Evolutionary conservation across 2,888 invertebrate species (phyloP).

Genomic region (Euplexia lucipara): DNA sequence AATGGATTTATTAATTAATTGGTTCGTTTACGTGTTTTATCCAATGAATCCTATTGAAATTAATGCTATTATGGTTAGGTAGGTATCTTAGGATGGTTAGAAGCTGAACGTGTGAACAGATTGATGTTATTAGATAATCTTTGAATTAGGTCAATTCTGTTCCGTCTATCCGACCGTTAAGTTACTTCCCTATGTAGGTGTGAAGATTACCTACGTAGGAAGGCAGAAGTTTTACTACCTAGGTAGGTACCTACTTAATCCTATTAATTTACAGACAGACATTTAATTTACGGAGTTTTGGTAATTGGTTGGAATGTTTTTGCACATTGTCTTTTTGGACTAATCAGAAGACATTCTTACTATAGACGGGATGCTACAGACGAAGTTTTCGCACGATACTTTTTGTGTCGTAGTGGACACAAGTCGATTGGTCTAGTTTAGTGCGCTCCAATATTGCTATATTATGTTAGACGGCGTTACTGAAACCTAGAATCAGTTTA

Average conservation of each 20-base stretch:
- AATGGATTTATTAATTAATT: conserved; percentile 54
- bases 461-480: too few species aligned
- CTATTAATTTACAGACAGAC: not conserved
- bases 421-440: too few species aligned
- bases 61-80: conserved; percentile 28
- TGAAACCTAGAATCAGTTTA: too few species aligned
- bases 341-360: too few species aligned
- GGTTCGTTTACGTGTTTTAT: conserved; percentile 25
- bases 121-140: conserved; percentile 16
- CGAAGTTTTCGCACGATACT: too few species aligned
- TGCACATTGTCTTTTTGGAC: not conserved
- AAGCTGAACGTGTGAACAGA: conserved; percentile 1
- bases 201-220: conserved; percentile 1
- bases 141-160: conserved; percentile 20
- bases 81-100: not conserved
- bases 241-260: too few species aligned
- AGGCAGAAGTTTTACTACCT: not conserved
- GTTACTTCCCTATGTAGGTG: not conserved
- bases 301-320: not conserved
- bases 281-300: too few species aligned
- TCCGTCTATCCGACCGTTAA: not conserved
- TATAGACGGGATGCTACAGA: too few species aligned
- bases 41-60: conserved; percentile 46
- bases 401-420: too few species aligned
- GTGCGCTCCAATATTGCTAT: too few species aligned